Conservation (phyloP, 2,888 invertebrate species). For the Galerucella pusilla region DNA sequence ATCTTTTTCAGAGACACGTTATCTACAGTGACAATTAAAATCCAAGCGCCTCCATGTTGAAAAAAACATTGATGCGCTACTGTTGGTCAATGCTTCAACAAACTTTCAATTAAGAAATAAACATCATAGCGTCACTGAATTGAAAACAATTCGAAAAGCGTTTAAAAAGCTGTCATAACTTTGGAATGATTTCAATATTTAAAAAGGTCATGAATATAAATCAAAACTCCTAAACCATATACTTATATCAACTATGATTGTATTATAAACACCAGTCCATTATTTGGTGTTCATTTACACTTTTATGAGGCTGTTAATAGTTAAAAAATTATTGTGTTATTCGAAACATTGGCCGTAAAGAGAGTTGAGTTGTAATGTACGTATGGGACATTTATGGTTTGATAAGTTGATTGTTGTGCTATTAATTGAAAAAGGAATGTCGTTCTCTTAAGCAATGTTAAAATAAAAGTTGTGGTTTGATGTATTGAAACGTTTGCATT, state of each 20-base stretch:
- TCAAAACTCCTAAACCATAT: neutral
- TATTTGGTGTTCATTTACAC: constrained; percentile 10
- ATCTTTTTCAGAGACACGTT: too few species aligned
- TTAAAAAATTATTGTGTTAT: constrained; percentile 16
- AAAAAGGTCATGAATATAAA: neutral
- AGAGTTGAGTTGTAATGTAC: neutral
- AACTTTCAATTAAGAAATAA: neutral
- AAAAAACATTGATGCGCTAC: too few species aligned
- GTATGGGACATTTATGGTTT: constrained; percentile 6
- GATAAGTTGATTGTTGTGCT: neutral
- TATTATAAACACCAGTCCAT: neutral
- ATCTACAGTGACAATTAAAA: too few species aligned
- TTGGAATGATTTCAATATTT: neutral
- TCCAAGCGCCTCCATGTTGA: too few species aligned
- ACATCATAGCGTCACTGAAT: neutral
- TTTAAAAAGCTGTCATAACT: constrained; percentile 6
- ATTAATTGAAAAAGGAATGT: neutral
- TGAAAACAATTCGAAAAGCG: neutral
- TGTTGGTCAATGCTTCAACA: too few species aligned
- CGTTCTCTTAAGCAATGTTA: neutral
- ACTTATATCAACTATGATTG: neutral
- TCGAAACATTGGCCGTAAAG: constrained; percentile 6
- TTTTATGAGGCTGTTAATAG: constrained; percentile 13
- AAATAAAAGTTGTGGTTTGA: neutral
- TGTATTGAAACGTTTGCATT: neutral